phyloP scores from a whole-genome alignment of 2,888 invertebrate species.

The Rhagonycha fulva region DNA sequence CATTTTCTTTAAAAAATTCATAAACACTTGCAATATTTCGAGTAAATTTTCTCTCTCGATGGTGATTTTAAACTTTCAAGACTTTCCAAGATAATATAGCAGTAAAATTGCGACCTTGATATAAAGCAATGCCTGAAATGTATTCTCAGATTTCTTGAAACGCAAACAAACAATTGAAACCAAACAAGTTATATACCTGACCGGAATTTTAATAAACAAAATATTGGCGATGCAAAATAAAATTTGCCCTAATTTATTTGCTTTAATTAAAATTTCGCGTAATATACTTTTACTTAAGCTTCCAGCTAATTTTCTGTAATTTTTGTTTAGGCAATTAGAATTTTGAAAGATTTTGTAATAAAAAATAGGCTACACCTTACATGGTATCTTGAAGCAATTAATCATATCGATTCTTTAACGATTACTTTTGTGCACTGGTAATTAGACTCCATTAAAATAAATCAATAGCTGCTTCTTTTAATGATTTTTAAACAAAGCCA shows the following conservation, averaged over 20 bases:
- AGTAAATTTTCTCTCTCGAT: neutral
- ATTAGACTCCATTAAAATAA: neutral
- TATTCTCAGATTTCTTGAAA: neutral
- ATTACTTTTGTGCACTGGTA: neutral
- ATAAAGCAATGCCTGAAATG: neutral
- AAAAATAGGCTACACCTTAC: neutral
- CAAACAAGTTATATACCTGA: neutral
- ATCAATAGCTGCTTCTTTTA: neutral
- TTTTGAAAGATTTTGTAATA: neutral
- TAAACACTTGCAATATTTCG: neutral
- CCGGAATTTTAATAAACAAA: neutral
- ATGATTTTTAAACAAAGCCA: neutral
- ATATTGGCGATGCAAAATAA: neutral
- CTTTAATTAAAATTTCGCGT: neutral
- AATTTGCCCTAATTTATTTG: neutral
- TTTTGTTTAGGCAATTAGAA: neutral
- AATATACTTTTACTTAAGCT: neutral
- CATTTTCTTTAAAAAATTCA: neutral
- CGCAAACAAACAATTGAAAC: neutral
- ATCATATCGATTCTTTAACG: neutral
- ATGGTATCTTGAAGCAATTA: neutral
- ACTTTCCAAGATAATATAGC: neutral
- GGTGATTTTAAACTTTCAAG: neutral
- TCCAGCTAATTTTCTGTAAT: neutral
- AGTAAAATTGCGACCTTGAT: neutral